Evolutionary conservation across 2,888 invertebrate species (phyloP).

Genomic region (Tenthredo distinguenda): DNA sequence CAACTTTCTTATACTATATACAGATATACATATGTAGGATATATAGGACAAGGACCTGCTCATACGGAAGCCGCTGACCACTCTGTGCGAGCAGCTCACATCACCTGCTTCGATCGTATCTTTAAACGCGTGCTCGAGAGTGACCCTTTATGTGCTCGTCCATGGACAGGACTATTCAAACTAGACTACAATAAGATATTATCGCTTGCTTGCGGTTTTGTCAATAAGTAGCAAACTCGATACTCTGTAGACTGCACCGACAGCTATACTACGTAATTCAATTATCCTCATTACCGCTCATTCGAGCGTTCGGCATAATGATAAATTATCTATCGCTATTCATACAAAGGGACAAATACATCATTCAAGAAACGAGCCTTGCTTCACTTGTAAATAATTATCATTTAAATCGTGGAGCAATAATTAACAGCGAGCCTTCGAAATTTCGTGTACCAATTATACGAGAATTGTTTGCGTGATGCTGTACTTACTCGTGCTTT

Average conservation of each 20-base stretch:
- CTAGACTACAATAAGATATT: slow-evolving; percentile 42
- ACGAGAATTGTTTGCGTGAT: too few species aligned
- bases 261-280: background rate
- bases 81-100: background rate
- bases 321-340: background rate
- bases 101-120: slow-evolving; percentile 51
- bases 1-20: background rate
- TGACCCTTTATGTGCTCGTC: slow-evolving; percentile 44
- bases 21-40: background rate
- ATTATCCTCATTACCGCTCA: background rate
- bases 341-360: background rate
- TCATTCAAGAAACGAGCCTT: background rate
- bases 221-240: slow-evolving; percentile 34
- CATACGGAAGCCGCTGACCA: slow-evolving; percentile 35
- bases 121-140: slow-evolving; percentile 25
- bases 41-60: slow-evolving; percentile 3
- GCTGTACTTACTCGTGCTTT: too few species aligned
- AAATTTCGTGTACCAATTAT: too few species aligned
- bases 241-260: background rate
- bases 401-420: background rate
- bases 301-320: background rate
- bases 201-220: slow-evolving; percentile 41
- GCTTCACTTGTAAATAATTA: background rate
- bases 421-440: background rate
- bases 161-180: slow-evolving; percentile 15